Base-by-base conservation (phyloP, 2,888 invertebrate species). In the Scaptomyza cyrtandrae region DNA sequence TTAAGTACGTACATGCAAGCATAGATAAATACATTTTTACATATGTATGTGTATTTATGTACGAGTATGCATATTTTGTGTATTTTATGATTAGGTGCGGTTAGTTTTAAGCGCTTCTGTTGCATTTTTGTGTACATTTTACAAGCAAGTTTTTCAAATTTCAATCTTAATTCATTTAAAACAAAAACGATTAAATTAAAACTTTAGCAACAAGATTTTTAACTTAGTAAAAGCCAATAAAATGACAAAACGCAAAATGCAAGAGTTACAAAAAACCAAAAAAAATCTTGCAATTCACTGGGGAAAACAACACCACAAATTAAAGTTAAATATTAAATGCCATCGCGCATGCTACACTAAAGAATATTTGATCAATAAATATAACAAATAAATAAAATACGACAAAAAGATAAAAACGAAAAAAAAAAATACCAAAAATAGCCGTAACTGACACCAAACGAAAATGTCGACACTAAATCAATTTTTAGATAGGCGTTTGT, bases 261-360 rank as follows among this genome's bases (percentile, higher is more conserved):
- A 45, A 62, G 55, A 59, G 52, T 33, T 33, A 33, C 33, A 46
- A 27, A 48, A 14, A 72, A 70, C 10, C 33, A 46, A 27, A 48
- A 14, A 72, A 70, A 72, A 71, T 74, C 74, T 83, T 83, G 73
- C 67, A 81, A 82, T 75, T 90, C 90, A 89, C 89, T 90, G 90
- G 86, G 87, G 90, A 89, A 89, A 90, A 89, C 85, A 90, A 90
- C 90, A 90, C 89, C 90, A 90, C 84, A 84, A 81, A 83, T 88
- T 83, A 83, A 76, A 65, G 70, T 86, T 75, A 76, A 81, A 87
- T 62, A 71, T 54, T 63, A 72, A 68, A 75, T 63, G 68, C 58
- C 39, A 57, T 14, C 37, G 67, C 1, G 65, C 60, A 69, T 62
- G 60, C 66, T 67, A 88, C 75, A 79, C 72, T 79, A 81, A 81